Evolutionary conservation across 2,113 vertebrate genomes (phyloP), one percentile per base, ranked within the genome.

Genomic region (Anseranas semipalmata): DNA sequence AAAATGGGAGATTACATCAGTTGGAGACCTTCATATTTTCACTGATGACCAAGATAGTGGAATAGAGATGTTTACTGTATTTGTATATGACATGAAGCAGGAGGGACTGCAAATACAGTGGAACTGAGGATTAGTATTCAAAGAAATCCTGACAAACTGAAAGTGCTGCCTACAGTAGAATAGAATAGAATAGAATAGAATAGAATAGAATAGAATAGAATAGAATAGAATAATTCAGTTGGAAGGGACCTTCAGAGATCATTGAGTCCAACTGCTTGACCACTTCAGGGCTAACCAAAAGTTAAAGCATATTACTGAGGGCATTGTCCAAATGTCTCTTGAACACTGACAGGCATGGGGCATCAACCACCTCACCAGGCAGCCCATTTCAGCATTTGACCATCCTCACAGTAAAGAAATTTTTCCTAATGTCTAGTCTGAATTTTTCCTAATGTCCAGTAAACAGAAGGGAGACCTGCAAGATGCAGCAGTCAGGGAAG

Each of bases 391-490:
- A 20, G 39, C 20, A 12, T 39, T 13, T 41, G 62, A 65, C 39
- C 27, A 65, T 25, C 27, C 11, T 20, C 62, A 9, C 16, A 17
- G 18, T 41, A 65, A 65, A 41, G 27, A 65, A 20, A 30, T 30
- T 19, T 41, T 65, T 65, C 15, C 28, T 16, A 10, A 56, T 56
- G 53, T 32, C 53, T 28, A 56, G 30, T 17, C 16, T 56, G 28
- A 56, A 32, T 56, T 56, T 56, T 56, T 17, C 30, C 37, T 30
- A 41, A 41, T 30, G 7, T 65, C 39, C 39, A 60, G 58, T 85
- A 93, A 94, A 95, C 43, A 92, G 75, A 86, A 90, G 41, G 41
- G 16, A 93, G 25, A 83, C 32, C 45, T 58, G 71, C 76, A 90
- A 76, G 62, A 62, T 5, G 19, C 74, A 73, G 33, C 1, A 90